These are phyloP conservation scores for Cirrhinus molitorella DNA, from an alignment of 2,797 vertebrate genomes.

Conservation along the genomic window DNA sequence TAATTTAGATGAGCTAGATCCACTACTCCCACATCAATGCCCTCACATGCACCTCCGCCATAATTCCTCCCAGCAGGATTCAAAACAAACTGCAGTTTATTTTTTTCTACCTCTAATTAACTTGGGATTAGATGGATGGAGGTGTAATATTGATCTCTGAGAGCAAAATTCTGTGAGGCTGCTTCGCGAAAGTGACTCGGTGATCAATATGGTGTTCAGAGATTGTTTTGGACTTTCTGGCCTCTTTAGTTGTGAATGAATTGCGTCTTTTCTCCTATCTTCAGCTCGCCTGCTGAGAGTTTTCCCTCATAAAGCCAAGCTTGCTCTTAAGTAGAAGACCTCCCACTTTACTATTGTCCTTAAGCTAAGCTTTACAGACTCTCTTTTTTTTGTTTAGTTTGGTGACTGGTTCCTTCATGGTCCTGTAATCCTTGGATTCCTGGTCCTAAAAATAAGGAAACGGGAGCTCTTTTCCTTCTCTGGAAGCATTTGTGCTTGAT, in stretches of 20 bases:
- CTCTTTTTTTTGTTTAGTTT: slow-evolving; percentile 49
- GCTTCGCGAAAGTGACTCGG: neutral
- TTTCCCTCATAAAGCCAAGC: slow-evolving; percentile 50
- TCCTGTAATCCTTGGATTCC: slow-evolving; percentile 16
- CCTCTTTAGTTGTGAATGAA: slow-evolving; percentile 5
- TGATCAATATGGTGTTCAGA: slow-evolving; percentile 2
- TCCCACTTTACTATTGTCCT: slow-evolving; percentile 69
- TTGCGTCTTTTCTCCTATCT: neutral
- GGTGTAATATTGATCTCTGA: slow-evolving; percentile 16
- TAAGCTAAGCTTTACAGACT: slow-evolving; percentile 60
- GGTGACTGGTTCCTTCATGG: slow-evolving; percentile 47
- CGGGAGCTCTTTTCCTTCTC: slow-evolving; percentile 15
- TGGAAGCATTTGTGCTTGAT: slow-evolving; percentile 34
- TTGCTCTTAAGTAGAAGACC: slow-evolving; percentile 63
- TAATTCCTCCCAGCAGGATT: slow-evolving; percentile 38
- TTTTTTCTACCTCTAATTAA: slow-evolving; percentile 34
- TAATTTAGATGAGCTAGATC: slow-evolving; percentile 50
- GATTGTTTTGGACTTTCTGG: neutral
- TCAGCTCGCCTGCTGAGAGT: slow-evolving; percentile 44
- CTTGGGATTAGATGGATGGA: slow-evolving; percentile 8
- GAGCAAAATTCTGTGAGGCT: neutral
- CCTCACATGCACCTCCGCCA: slow-evolving; percentile 26
- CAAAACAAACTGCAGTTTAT: slow-evolving; percentile 14
- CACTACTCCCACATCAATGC: slow-evolving; percentile 48
- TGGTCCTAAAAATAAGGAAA: slow-evolving; percentile 46